Percentiles rank a stretch among this genome's conserved stretches.
Evolutionary conservation across 1,140 invertebrate species (phyloP).

Genomic region (Yoshiicerus persimilis): DNA sequence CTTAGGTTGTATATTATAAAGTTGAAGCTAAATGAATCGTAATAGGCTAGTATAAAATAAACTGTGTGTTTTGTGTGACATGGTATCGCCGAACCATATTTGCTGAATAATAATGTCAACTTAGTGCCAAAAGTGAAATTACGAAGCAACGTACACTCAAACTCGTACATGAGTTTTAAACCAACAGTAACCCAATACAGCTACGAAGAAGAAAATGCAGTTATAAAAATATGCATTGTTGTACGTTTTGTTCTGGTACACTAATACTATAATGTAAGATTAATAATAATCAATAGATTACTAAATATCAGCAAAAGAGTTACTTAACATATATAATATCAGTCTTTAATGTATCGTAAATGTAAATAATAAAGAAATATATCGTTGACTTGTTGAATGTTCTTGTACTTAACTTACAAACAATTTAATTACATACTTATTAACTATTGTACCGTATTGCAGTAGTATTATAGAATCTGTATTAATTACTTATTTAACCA

Average conservation of each 20-base stretch:
- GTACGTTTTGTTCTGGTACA: not conserved
- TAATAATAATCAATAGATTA: no score
- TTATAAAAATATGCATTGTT: not conserved
- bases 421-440: not conserved
- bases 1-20: not conserved
- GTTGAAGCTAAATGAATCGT: not conserved
- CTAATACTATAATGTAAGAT: not conserved
- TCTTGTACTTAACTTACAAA: not conserved
- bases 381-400: not conserved
- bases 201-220: not conserved
- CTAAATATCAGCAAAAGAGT: not conserved
- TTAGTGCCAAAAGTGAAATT: constrained; percentile 20
- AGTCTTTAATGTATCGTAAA: not conserved
- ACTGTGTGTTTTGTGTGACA: not conserved
- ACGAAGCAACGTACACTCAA: not conserved
- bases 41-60: not conserved
- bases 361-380: not conserved
- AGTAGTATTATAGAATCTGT: not conserved
- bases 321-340: not conserved
- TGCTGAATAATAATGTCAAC: constrained; percentile 14
- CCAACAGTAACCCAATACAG: not conserved
- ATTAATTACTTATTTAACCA: constrained; percentile 3
- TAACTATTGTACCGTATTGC: not conserved
- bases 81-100: not conserved
- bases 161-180: not conserved